These are phyloP conservation scores for Platerodrilus igneus DNA, from an alignment of 2,888 invertebrate species.

Conservation along the genomic window DNA sequence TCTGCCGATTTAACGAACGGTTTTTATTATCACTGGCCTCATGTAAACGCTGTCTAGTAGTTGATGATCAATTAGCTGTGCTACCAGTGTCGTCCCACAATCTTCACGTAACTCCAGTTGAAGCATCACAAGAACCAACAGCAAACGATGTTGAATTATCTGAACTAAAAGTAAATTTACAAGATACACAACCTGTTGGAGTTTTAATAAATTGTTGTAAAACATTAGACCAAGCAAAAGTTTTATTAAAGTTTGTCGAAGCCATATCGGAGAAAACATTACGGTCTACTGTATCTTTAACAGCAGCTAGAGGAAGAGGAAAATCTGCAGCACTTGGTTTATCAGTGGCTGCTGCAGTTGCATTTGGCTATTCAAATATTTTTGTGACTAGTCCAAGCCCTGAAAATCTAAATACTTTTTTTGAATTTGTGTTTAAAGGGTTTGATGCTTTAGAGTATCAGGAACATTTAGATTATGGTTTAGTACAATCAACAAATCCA, in stretches of 20 bases:
- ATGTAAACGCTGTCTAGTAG: slow-evolving; percentile 83
- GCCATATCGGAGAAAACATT: slow-evolving; percentile 88
- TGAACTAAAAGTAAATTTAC: slow-evolving; percentile 74
- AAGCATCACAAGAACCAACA: slow-evolving; percentile 50
- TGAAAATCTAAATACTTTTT: slow-evolving; percentile 95
- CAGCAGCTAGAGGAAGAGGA: slow-evolving; percentile 94
- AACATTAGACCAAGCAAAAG: slow-evolving; percentile 91
- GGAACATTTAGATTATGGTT: slow-evolving; percentile 93
- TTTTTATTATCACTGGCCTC: slow-evolving; percentile 87
- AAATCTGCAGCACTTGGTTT: slow-evolving; percentile 97
- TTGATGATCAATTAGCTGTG: slow-evolving; percentile 89
- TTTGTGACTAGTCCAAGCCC: slow-evolving; percentile 98
- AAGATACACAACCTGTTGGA: slow-evolving; percentile 90
- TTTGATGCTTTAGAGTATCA: slow-evolving; percentile 91
- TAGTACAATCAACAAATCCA: slow-evolving; percentile 90
- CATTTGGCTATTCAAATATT: slow-evolving; percentile 81
- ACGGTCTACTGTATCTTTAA: slow-evolving; percentile 88
- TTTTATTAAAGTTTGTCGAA: slow-evolving; percentile 88
- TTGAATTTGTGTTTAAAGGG: slow-evolving; percentile 94
- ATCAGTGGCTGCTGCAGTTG: slow-evolving; percentile 80
- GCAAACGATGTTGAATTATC: slow-evolving; percentile 60
- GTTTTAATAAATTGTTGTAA: slow-evolving; percentile 82
- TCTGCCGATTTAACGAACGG: slow-evolving; percentile 94
- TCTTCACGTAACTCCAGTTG: slow-evolving; percentile 71
- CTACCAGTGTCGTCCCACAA: slow-evolving; percentile 89